A percentile compares a stretch with the other conserved stretches of the same genome.
Conservation (phyloP, 2,113 vertebrate genomes). For the Apodemus speciosus region DNA sequence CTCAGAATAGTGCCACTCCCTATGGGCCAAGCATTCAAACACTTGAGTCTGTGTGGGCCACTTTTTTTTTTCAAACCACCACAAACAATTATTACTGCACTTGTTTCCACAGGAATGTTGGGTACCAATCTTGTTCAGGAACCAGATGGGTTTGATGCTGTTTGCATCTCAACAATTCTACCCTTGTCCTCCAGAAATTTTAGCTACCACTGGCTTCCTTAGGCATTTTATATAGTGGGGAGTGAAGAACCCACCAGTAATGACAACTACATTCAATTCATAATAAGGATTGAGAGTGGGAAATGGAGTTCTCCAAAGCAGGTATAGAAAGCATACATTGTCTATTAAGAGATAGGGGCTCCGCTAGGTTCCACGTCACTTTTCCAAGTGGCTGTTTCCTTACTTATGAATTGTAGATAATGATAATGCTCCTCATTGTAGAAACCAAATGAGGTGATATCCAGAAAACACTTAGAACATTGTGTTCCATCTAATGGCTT, state of each 20-base stretch:
- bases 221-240: neutral
- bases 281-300: neutral
- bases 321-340: neutral
- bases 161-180: neutral
- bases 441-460: neutral
- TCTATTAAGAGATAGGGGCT: neutral
- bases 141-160: neutral
- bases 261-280: neutral
- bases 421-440: neutral
- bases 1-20: neutral
- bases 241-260: neutral
- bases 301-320: neutral
- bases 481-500: conserved; percentile 24
- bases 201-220: neutral
- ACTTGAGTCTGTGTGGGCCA: neutral
- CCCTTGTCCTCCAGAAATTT: neutral
- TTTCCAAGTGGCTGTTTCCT: neutral
- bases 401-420: conserved; percentile 49
- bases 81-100: neutral
- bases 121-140: neutral
- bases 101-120: neutral
- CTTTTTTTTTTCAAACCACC: neutral
- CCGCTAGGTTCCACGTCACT: neutral
- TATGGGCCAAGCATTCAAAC: neutral
- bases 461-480: conserved; percentile 4